Base-by-base conservation (phyloP, 2,888 invertebrate species). In the Xanthia togata region DNA sequence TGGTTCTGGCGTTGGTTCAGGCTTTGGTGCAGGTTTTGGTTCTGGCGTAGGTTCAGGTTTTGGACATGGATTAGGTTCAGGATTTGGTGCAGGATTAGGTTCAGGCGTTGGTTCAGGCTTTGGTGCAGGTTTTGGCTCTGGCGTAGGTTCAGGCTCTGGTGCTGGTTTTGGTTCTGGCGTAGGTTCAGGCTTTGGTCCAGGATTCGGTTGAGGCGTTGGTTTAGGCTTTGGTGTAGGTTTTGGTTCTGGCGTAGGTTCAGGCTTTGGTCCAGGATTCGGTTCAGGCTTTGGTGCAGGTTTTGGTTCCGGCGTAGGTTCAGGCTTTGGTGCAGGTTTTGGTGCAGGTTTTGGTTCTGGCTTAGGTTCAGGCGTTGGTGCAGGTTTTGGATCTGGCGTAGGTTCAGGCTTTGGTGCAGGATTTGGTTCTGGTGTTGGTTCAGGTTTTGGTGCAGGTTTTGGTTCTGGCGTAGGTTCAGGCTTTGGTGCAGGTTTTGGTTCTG, bases 311-410 rank as follows among this genome's bases (percentile, higher is more conserved):
- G 38, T 55, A 3, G 38, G 11, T 11, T 20, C 38, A 1, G n/a
- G 11, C 0, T 47, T 17, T 2, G 26, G n/a, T 8, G 6, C 2
- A 0, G 68, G n/a, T 0, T n/a, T 9, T 0, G 23, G 23, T n/a
- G 3, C 4, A 3, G 47, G 17, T 0, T 17, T 4, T 5, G 47
- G 47, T 17, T 17, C 1, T 0, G 47, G 47, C 4, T 47, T 17
- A 0, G 35, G 14, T n/a, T n/a, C 5, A 0, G 35, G 53, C 3
- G 14, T n/a, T 0, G 17, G 17, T 35, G n/a, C 17, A 0, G 53
- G n/a, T 0, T 20, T n/a, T 0, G 35, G 35, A n/a, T 6, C 20
- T 5, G 47, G 20, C 47, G 0, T 2, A 2, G 20, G 20, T 20
- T 6, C 8, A 0, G 50, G 50, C 6, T 23, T 2, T 0, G 20